These are phyloP conservation scores for Pseudomyrmex sp. DNA, from an alignment of 1,140 invertebrate genomes.

Conservation along the genomic window DNA sequence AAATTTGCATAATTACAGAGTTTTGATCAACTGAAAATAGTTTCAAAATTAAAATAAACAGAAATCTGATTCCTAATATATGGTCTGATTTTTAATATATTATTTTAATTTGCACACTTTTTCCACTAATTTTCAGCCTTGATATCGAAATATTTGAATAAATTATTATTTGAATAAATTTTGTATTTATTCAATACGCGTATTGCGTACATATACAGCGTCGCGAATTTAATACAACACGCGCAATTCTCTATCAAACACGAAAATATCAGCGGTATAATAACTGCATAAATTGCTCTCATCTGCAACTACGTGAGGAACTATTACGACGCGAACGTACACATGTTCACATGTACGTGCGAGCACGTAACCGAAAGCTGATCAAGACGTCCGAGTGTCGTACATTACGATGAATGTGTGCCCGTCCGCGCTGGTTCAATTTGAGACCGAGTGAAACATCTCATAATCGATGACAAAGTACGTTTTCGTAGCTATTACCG, in stretches of 20 bases:
- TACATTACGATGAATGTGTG: conserved; percentile 39
- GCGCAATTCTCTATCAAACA: not conserved
- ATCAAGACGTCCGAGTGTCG: conserved; percentile 17
- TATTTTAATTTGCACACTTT: not conserved
- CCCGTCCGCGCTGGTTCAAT: conserved; percentile 22
- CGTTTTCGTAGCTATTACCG: conserved; percentile 44
- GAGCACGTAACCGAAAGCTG: conserved; percentile 13
- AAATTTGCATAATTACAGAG: no score
- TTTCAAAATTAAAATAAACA: no score
- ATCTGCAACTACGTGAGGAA: not conserved
- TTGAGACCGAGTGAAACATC: conserved; percentile 29
- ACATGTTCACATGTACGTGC: no score
- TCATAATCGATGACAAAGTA: conserved; percentile 54
- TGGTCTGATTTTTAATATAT: not conserved
- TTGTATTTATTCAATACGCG: no score
- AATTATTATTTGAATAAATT: no score
- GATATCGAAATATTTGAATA: no score
- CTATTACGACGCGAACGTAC: not conserved
- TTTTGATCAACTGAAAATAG: no score
- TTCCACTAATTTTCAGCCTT: not conserved
- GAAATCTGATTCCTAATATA: no score
- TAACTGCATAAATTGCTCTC: conserved; percentile 18
- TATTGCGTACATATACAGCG: not conserved
- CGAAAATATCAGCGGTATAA: not conserved
- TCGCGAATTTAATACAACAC: not conserved